phyloP scores from a whole-genome alignment of 2,888 invertebrate genomes.

The Ochropleura plecta region DNA sequence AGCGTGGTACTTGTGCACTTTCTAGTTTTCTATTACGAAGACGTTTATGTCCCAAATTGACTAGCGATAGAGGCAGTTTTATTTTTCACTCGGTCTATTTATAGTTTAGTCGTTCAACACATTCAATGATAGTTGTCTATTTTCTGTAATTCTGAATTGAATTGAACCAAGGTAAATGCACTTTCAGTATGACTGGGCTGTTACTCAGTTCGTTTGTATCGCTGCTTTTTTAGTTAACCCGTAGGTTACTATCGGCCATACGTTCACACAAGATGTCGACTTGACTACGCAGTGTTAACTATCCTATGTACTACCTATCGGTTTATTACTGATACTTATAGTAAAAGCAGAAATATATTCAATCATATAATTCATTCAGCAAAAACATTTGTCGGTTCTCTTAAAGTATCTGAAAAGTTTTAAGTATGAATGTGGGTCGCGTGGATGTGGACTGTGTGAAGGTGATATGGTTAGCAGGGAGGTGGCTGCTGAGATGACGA shows the following conservation, averaged over 20 bases:
- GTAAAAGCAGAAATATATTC: not conserved
- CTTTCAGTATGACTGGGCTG: conserved; percentile 28
- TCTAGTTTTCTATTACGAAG: conserved; percentile 27
- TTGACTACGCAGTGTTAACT: not conserved
- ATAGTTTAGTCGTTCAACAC: conserved; percentile 20
- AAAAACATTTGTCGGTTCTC: not conserved
- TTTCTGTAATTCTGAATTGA: conserved; percentile 32
- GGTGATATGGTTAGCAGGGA: not conserved
- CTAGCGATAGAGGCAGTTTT: conserved; percentile 4
- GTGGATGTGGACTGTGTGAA: not conserved
- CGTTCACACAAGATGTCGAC: not conserved
- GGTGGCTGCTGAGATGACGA: not conserved
- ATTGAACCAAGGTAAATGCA: conserved; percentile 40
- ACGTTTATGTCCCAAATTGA: not conserved
- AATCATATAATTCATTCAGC: not conserved
- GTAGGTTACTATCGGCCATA: conserved; percentile 12
- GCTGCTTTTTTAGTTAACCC: conserved; percentile 26
- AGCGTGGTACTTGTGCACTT: conserved; percentile 32
- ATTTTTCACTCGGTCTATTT: conserved; percentile 20
- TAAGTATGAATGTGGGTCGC: not conserved
- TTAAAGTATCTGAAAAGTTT: not conserved
- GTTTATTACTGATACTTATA: not conserved
- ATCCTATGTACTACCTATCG: no score
- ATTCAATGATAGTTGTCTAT: conserved; percentile 10
- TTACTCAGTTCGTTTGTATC: conserved; percentile 18